Evolutionary conservation across 2,888 invertebrate species (phyloP).

Genomic region (Himalopsyche kuldschensis): DNA sequence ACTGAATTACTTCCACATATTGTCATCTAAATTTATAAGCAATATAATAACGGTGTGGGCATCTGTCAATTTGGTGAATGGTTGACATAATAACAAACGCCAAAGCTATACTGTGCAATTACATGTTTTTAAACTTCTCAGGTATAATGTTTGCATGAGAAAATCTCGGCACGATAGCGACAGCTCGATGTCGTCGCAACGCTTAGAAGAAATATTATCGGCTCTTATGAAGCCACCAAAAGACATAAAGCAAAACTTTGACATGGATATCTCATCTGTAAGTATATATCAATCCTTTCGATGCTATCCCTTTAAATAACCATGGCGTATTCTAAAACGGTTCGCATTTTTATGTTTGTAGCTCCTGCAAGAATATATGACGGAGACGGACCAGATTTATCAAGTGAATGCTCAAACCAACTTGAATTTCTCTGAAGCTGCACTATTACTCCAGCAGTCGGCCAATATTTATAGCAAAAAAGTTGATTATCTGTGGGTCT

Average conservation of each 20-base stretch:
- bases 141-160: conserved; percentile 49
- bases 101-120: not conserved
- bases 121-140: conserved; percentile 43
- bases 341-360: conserved; percentile 43
- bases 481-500: conserved; percentile 65
- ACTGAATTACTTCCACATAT: not conserved
- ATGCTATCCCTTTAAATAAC: not conserved
- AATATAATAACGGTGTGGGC: not conserved
- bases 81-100: conserved; percentile 20
- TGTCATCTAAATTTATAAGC: not conserved
- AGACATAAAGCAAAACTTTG: conserved; percentile 53
- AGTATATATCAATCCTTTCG: conserved; percentile 8
- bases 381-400: conserved; percentile 51
- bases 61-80: not conserved
- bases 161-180: conserved; percentile 56
- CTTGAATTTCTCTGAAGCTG: conserved; percentile 68
- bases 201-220: conserved; percentile 54
- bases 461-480: conserved; percentile 71
- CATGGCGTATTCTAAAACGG: not conserved
- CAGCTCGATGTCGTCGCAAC: conserved; percentile 45
- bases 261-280: conserved; percentile 48
- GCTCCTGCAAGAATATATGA: conserved; percentile 63
- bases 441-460: conserved; percentile 75
- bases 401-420: conserved; percentile 61
- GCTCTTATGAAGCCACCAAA: conserved; percentile 54